Percentiles rank a stretch among this genome's conserved stretches.
These are phyloP conservation scores for Campaea margaritaria DNA, from an alignment of 2,888 invertebrate genomes.

Conservation along the genomic window DNA sequence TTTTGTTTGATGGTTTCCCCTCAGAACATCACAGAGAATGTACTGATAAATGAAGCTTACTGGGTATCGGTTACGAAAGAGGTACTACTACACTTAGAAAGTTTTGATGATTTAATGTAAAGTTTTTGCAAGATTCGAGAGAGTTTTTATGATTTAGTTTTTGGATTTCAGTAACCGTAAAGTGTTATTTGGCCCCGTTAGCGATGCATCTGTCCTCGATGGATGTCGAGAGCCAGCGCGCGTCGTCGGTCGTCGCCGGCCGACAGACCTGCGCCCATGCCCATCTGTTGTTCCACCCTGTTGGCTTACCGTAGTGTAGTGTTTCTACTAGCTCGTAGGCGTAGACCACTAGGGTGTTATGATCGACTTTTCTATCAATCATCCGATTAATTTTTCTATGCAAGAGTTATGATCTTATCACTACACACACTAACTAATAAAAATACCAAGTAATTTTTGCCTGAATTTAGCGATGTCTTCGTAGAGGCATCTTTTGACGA, in stretches of 20 bases:
- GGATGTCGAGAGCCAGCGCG: conserved; percentile 67
- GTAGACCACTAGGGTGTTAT: conserved; percentile 85
- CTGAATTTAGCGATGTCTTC: conserved; percentile 82
- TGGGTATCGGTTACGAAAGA: conserved; percentile 97
- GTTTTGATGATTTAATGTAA: conserved; percentile 85
- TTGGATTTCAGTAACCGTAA: conserved; percentile 85
- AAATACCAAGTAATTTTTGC: conserved; percentile 73
- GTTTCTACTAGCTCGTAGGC: conserved; percentile 83
- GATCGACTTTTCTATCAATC: conserved; percentile 83
- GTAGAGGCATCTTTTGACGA: conserved; percentile 81
- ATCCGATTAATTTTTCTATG: conserved; percentile 82
- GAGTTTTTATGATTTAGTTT: conserved; percentile 85
- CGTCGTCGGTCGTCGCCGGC: conserved; percentile 52
- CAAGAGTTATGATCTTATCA: conserved; percentile 82
- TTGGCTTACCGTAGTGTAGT: conserved; percentile 83
- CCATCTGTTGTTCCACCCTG: conserved; percentile 80
- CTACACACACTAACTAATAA: conserved; percentile 80
- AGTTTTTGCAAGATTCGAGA: conserved; percentile 84
- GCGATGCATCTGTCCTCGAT: conserved; percentile 86
- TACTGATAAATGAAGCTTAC: conserved; percentile 97
- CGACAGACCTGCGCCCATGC: conserved; percentile 50
- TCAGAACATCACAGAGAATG: conserved; percentile 98
- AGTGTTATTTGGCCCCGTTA: conserved; percentile 86
- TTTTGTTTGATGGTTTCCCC: conserved; percentile 87
- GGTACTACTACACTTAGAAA: conserved; percentile 89